phyloP scores from a whole-genome alignment of 2,113 vertebrate genomes.

The Athene noctua region DNA sequence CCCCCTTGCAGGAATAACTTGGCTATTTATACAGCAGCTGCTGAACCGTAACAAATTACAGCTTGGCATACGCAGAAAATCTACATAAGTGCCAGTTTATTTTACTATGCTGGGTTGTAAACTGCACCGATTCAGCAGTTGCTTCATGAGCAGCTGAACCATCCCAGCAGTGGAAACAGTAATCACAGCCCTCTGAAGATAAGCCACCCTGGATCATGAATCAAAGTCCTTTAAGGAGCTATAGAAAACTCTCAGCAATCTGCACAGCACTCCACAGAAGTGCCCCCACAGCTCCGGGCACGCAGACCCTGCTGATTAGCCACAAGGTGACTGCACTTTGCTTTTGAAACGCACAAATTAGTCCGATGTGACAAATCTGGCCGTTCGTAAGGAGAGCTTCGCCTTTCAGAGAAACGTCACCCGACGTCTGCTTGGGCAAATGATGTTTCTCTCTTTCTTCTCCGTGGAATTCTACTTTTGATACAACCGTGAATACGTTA shows the following conservation, averaged over 20 bases:
- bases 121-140: slow-evolving; percentile 32
- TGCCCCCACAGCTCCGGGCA: background rate
- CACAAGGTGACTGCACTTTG: rapidly evolving
- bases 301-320: rapidly evolving
- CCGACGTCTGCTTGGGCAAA: background rate
- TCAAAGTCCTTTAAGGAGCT: slow-evolving; percentile 63
- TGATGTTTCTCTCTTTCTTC: background rate
- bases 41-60: slow-evolving; percentile 50
- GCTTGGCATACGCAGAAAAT: slow-evolving; percentile 27
- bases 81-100: slow-evolving; percentile 38
- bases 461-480: background rate
- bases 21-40: slow-evolving; percentile 62
- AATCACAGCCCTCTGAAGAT: slow-evolving; percentile 32
- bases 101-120: background rate
- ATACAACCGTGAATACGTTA: background rate
- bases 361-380: background rate
- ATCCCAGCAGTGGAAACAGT: background rate
- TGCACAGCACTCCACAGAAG: background rate
- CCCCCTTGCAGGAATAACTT: slow-evolving; percentile 46
- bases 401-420: background rate
- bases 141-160: slow-evolving; percentile 27
- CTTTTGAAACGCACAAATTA: background rate
- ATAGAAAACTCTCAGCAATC: background rate
- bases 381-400: background rate
- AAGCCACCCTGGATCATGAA: slow-evolving; percentile 54